Evolutionary conservation across 2,113 vertebrate genomes (phyloP), one percentile per base, ranked within the genome.

Genomic region (Heloderma charlesbogerti): DNA sequence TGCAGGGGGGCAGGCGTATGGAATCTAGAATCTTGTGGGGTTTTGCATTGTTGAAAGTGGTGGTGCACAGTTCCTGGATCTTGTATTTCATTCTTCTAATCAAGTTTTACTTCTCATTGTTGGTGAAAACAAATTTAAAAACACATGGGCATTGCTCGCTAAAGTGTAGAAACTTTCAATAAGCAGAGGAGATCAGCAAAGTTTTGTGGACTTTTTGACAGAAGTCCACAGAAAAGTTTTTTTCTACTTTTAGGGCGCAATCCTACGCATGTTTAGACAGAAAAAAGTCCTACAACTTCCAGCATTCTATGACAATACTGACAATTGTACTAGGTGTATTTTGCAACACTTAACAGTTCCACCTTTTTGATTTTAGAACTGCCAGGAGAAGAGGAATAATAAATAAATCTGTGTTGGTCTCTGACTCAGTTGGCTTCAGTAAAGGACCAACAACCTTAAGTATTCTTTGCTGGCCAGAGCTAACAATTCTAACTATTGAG

Each of bases 271-370:
- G 18, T 63, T 63, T 63, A 63, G 60, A 20, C 16, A 63, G 60
- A 63, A 63, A 63, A 63, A 63, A 20, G 15, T 9, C 60, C 18
- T 16, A 54, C 51, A 54, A 54, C 51, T 12, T 9, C 51, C 51
- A 16, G 18, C 5, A n/a, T n/a, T n/a, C n/a, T n/a, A n/a, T n/a
- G n/a, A n/a, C n/a, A n/a, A n/a, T 3, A 18, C n/a, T 18, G 74
- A 85, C 40, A 66, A n/a, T 37, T 37, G 66, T 25, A 89, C 78
- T n/a, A 22, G 29, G n/a, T 31, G 40, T 74, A 89, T 89, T 87
- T 87, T 37, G 16, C 40, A 84, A 34, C 25, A 34, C 29, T 71
- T 72, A 89, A 29, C 40, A 51, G 8, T 7, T 34, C 8, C 3
- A 31, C 37, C 54, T 89, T 72, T 60, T 80, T 89, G 80, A 45